Conservation (phyloP, 2,113 vertebrate species). For the Salvelinus fontinalis region DNA sequence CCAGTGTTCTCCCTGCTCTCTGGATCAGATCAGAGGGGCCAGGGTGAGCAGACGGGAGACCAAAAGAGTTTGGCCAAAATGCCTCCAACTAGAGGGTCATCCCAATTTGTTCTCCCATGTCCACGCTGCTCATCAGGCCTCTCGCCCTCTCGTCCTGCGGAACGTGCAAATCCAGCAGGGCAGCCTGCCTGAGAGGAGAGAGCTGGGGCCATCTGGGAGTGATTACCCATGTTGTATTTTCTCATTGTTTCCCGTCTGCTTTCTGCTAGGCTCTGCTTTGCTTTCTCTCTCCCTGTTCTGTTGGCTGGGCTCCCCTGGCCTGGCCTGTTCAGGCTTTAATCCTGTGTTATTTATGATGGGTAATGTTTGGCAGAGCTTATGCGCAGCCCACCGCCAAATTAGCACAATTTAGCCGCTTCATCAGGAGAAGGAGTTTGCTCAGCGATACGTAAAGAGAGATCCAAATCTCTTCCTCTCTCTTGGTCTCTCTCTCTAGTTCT, state of each 20-base stretch:
- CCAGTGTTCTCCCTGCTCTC: conserved; percentile 41
- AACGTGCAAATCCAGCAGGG: conserved; percentile 37
- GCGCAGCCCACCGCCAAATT: conserved; percentile 52
- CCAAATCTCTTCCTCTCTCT: conserved; percentile 1
- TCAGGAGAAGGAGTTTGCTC: conserved; percentile 38
- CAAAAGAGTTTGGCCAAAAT: conserved; percentile 50
- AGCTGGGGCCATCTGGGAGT: conserved; percentile 70
- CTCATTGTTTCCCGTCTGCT: conserved; percentile 72
- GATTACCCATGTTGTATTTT: conserved; percentile 68
- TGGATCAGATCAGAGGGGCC: conserved; percentile 42
- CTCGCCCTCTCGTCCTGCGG: conserved; percentile 27
- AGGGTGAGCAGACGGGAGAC: conserved; percentile 4
- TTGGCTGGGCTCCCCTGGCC: conserved; percentile 51
- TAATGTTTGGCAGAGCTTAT: conserved; percentile 61
- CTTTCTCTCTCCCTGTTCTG: conserved; percentile 6
- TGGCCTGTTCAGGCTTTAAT: conserved; percentile 45
- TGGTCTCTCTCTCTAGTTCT: not conserved
- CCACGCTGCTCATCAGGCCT: conserved; percentile 46
- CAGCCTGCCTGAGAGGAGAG: conserved; percentile 48
- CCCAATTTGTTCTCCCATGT: conserved; percentile 69
- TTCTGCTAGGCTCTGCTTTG: conserved; percentile 45
- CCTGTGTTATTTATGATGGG: conserved; percentile 65
- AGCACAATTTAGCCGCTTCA: conserved; percentile 59
- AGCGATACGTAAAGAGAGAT: conserved; percentile 17
- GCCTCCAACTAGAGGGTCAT: conserved; percentile 69